These are phyloP conservation scores for Hirudo medicinalis DNA, from an alignment of 1,140 invertebrate species.

Conservation along the genomic window DNA sequence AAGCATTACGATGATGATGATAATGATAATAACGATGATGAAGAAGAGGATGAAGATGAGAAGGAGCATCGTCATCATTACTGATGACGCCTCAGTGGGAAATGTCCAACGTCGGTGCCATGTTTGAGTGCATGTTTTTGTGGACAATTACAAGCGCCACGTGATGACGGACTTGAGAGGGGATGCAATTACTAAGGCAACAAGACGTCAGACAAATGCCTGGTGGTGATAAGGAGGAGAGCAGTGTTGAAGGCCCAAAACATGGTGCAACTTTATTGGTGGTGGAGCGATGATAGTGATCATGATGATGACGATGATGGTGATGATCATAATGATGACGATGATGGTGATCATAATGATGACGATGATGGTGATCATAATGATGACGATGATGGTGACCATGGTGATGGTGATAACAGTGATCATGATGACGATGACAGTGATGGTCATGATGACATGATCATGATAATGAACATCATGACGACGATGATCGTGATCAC, in stretches of 20 bases:
- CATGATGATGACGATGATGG: conserved; percentile 10
- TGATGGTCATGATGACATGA: not conserved
- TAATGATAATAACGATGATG: conserved; percentile 22
- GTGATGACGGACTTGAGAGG: too few species aligned
- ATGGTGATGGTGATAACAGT: not conserved
- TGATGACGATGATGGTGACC: conserved; percentile 12
- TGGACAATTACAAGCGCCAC: too few species aligned
- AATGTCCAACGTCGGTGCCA: too few species aligned
- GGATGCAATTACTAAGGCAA: too few species aligned
- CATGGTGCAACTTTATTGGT: too few species aligned
- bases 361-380: not conserved
- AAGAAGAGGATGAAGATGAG: conserved; percentile 18
- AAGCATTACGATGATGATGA: conserved; percentile 19
- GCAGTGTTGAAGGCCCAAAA: too few species aligned
- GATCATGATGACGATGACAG: not conserved
- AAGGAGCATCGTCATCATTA: not conserved
- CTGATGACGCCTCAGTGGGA: too few species aligned
- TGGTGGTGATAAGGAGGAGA: too few species aligned
- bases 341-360: conserved; percentile 1
- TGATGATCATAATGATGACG: conserved; percentile 4
- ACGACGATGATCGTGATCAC: not conserved
- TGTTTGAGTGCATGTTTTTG: too few species aligned
- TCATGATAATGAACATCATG: conserved; percentile 4
- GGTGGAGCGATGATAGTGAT: not conserved
- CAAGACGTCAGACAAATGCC: too few species aligned